Base-by-base conservation (phyloP, 2,888 invertebrate species). In the Diadromus collaris region DNA sequence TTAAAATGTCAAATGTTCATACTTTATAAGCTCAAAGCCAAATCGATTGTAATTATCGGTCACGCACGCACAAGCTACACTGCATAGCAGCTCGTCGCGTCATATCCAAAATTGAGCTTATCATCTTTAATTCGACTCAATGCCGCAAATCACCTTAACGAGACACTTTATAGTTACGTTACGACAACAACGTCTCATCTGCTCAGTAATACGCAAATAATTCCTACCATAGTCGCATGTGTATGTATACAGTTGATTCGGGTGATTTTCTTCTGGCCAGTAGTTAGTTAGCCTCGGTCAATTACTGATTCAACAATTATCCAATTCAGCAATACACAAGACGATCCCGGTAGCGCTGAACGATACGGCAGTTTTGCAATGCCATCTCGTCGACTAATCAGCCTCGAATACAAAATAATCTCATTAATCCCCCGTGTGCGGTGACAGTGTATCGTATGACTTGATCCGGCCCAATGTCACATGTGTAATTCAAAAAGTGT, bases 401-500 rank as follows among this genome's bases (percentile, higher is more conserved):
- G 32, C 65, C 73, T 72, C 72, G 72, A 73, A 58, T 73, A 65
- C 56, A 10, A 58, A 73, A 73, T 73, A 73, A 73, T 73, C 65
- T 73, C 58, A 60, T 73, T 56, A 65, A 65, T 73, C 65, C 65
- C 46, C 64, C 19, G 65, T 65, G 13, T 65, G 16, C 13, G 48
- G 32, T 44, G 73, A 58, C 58, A 44, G 21, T 6, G 16, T 19
- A 13, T 44, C 44, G 58, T 32, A 32, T 48, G 6, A 65, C 58
- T 27, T 34, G 27, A 7, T 27, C 29, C 24, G n/a, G 16, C 29
- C 46, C 73, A 73, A 65, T 73, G 73, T 46, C 73, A 46, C 46
- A 67, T 67, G 48, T 48, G 58, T 51, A 74, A 68, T 73, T 73
- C 46, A 38, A 29, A 41, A 71, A 65, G 60, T 65, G 9, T 48